These are phyloP conservation scores for Digitonthophagus gazella DNA, from an alignment of 2,888 invertebrate species.

Conservation along the genomic window DNA sequence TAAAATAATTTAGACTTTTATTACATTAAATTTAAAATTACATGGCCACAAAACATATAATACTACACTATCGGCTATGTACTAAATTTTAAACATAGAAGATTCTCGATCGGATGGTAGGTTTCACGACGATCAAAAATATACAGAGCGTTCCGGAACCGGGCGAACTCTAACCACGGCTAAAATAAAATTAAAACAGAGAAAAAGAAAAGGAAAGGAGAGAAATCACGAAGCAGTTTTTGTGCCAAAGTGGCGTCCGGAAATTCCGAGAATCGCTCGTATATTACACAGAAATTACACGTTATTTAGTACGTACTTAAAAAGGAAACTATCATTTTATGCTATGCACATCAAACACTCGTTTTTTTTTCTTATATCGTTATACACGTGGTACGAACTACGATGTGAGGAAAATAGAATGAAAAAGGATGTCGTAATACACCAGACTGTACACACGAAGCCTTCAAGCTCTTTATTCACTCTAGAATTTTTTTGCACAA, in stretches of 20 bases:
- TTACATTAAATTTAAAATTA: conserved; percentile 55
- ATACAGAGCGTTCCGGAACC: not conserved
- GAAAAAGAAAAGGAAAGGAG: conserved; percentile 4
- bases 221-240: not conserved
- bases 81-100: conserved; percentile 22
- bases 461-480: conserved; percentile 38
- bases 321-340: conserved; percentile 26
- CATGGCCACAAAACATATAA: conserved; percentile 55
- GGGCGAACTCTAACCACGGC: not conserved
- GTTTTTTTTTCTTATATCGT: conserved; percentile 30
- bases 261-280: conserved; percentile 21
- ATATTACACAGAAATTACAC: conserved; percentile 20
- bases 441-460: conserved; percentile 44
- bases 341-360: conserved; percentile 44
- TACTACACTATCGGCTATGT: conserved; percentile 42
- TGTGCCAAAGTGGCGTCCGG: conserved; percentile 16
- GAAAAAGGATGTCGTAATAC: conserved; percentile 31
- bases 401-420: conserved; percentile 31
- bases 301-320: conserved; percentile 18
- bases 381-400: conserved; percentile 29
- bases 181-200: not conserved
- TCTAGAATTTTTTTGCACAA: conserved; percentile 22
- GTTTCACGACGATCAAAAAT: conserved; percentile 10
- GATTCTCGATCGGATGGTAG: conserved; percentile 19
- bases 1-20: conserved; percentile 52